Conservation (phyloP, 2,797 vertebrate species). For the Crax fasciolata region DNA sequence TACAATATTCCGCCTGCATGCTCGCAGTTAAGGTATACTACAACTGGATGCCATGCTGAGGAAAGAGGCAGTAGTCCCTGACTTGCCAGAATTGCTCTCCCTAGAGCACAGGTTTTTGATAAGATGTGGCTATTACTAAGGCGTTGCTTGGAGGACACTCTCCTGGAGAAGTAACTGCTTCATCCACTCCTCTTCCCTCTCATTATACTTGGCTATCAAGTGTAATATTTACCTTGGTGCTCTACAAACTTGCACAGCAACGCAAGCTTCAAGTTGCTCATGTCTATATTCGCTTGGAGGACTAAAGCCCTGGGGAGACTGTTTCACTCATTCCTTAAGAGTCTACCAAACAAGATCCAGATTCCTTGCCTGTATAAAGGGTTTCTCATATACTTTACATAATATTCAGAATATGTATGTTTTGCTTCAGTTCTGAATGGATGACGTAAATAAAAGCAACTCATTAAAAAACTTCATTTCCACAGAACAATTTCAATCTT, state of each 20-base stretch:
- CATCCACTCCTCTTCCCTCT: not conserved
- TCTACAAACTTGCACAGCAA: not conserved
- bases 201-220: not conserved
- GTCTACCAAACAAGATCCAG: not conserved
- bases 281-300: not conserved
- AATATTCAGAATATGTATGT: not conserved
- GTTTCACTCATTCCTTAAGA: not conserved
- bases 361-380: not conserved
- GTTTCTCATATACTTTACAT: not conserved
- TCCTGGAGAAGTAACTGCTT: not conserved
- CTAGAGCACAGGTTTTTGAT: not conserved
- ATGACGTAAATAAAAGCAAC: conserved; percentile 17
- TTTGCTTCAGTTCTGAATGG: conserved; percentile 20
- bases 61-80: not conserved
- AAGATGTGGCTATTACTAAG: not conserved
- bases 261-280: accelerated
- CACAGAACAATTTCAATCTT: not conserved
- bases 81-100: not conserved
- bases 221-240: not conserved
- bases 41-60: not conserved
- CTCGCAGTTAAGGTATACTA: not conserved
- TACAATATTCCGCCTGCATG: not conserved
- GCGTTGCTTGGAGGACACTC: not conserved
- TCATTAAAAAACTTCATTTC: conserved; percentile 11
- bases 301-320: not conserved